Evolutionary conservation across 2,888 invertebrate genomes (phyloP).

Genomic region (Philopedon plagiatum): DNA sequence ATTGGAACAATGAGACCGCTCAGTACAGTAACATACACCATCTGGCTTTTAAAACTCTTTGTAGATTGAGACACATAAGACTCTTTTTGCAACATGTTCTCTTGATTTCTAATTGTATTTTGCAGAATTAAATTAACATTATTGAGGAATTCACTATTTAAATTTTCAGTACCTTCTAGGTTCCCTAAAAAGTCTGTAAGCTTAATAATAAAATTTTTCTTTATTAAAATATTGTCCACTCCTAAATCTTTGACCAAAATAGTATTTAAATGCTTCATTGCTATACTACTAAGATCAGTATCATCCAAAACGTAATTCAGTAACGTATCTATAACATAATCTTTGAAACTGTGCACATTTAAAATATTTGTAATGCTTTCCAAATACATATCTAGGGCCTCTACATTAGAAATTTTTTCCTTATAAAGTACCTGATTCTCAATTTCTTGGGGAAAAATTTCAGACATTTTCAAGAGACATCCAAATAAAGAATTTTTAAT

Average conservation of each 20-base stretch:
- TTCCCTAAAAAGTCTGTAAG: conserved; percentile 63
- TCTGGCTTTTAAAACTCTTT: conserved; percentile 21
- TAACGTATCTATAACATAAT: conserved; percentile 63
- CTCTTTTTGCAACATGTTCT: conserved; percentile 18
- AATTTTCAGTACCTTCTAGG: conserved; percentile 18
- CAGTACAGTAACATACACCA: conserved; percentile 28
- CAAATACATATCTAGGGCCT: conserved; percentile 60
- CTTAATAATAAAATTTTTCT: conserved; percentile 67
- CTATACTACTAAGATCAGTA: conserved; percentile 54
- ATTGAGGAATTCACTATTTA: conserved; percentile 18
- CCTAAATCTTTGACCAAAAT: conserved; percentile 51
- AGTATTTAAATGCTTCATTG: conserved; percentile 58
- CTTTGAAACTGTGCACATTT: conserved; percentile 70
- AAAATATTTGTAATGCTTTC: conserved; percentile 70
- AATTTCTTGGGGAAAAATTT: conserved; percentile 72
- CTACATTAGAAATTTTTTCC: conserved; percentile 68
- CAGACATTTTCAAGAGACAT: conserved; percentile 72
- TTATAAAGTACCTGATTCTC: conserved; percentile 54
- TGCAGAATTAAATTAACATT: conserved; percentile 40
- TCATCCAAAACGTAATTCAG: conserved; percentile 58
- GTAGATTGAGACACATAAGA: conserved; percentile 14
- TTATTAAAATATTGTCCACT: conserved; percentile 67
- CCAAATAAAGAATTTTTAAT: conserved; percentile 69
- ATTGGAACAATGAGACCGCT: conserved; percentile 37
- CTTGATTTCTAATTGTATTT: conserved; percentile 60